Conservation (phyloP, 2,113 vertebrate species). For the Eptatretus burgeri region DNA sequence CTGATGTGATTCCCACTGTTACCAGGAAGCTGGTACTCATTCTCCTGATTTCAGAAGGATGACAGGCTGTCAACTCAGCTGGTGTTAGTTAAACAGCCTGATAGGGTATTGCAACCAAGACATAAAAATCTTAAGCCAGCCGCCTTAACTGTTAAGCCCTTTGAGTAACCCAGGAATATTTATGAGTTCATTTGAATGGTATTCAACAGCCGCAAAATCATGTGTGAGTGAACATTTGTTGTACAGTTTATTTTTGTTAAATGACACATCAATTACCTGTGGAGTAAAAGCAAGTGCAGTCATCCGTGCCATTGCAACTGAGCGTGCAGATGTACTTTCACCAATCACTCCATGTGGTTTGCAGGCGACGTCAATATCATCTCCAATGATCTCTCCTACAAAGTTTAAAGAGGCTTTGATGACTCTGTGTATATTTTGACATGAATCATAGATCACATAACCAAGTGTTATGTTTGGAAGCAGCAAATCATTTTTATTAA, state of each 20-base stretch:
- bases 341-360: constrained; percentile 27
- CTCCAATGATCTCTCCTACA: constrained; percentile 40
- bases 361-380: constrained; percentile 35
- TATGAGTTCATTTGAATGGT: background rate
- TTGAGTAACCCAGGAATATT: too few relatives aligned
- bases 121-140: too few relatives aligned
- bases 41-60: too few relatives aligned
- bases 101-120: too few relatives aligned
- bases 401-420: constrained; percentile 33
- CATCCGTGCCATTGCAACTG: constrained; percentile 34
- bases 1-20: too few relatives aligned
- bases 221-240: background rate
- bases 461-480: constrained; percentile 30
- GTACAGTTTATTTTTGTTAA: background rate
- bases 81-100: too few relatives aligned
- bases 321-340: constrained; percentile 31
- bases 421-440: constrained; percentile 37
- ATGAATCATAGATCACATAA: constrained; percentile 41
- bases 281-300: constrained; percentile 38
- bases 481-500: constrained; percentile 22
- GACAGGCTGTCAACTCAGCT: too few relatives aligned
- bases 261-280: constrained; percentile 18
- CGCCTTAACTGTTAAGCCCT: too few relatives aligned
- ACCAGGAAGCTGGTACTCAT: too few relatives aligned
- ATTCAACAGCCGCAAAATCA: too few relatives aligned